Base-by-base conservation (phyloP, 2,888 invertebrate genomes). In the Cerastis leucographa region DNA sequence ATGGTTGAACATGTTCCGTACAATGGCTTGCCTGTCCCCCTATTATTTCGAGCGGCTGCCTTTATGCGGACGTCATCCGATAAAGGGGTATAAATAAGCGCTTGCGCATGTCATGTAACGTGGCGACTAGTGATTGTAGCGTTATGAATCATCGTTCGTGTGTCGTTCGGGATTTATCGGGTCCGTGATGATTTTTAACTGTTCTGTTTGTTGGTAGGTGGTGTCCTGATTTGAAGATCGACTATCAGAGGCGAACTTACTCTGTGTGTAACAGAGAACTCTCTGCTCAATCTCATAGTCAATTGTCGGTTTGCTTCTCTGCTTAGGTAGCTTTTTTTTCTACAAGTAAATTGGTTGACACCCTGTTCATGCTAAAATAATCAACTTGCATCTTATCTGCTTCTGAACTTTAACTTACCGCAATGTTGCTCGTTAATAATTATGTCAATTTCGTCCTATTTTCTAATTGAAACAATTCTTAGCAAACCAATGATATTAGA, bases 41-140 rank as follows among this genome's bases (percentile, higher is more conserved):
- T 94, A 94, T 94, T 94, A 94, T 93, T 94, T 93, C 92, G 90
- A 90, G 93, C 94, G 94, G 94, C 93, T 88, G 82, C 90, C 93
- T 93, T 93, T 93, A 92, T 92, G 89, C 89, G 86, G 89, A 92
- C 91, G 92, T 93, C 93, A 93, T 91, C 91, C 91, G 91, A 91
- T 91, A 93, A 93, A 93, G 92, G 88, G 89, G 88, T 93, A 93
- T 92, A 93, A 93, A 94, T 94, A 94, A 94, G 89, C 92, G 90
- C 88, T 85, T 87, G 91, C 91, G 90, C 91, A 92, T 91, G 93
- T 93, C 94, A 93, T 94, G 93, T 94, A 91, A 87, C 85, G 89
- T 88, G 87, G 89, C 86, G 89, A 85, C 88, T 91, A 89, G 88
- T 89, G 89, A 88, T 88, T 86, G 88, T 83, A 75, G 80, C 71